Evolutionary conservation across 1,140 invertebrate species (phyloP).

Genomic region (Lordiphosa stackelbergi): DNA sequence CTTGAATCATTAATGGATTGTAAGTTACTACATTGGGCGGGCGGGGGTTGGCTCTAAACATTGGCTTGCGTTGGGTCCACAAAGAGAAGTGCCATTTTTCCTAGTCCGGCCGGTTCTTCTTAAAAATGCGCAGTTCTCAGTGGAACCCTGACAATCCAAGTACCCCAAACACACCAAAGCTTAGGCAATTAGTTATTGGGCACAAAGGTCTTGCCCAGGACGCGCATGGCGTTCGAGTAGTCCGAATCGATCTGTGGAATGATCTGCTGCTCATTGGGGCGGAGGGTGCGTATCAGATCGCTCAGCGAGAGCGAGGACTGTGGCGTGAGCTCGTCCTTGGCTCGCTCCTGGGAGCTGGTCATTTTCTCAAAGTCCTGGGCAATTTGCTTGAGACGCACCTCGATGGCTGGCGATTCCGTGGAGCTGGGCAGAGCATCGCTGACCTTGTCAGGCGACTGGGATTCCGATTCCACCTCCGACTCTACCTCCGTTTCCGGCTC

Average conservation of each 20-base stretch:
- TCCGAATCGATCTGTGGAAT: slow-evolving; percentile 76
- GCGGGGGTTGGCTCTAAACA: neutral
- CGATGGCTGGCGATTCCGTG: slow-evolving; percentile 68
- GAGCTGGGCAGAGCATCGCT: slow-evolving; percentile 49
- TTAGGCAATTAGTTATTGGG: slow-evolving; percentile 48
- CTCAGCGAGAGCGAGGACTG: slow-evolving; percentile 74
- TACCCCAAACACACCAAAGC: slow-evolving; percentile 26
- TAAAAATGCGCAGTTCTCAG: slow-evolving; percentile 64
- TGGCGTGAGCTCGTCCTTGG: slow-evolving; percentile 63
- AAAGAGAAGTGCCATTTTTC: slow-evolving; percentile 68
- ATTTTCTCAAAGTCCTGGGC: slow-evolving; percentile 75
- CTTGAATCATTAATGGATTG: slow-evolving; percentile 7
- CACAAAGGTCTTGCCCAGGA: slow-evolving; percentile 71
- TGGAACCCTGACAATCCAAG: slow-evolving; percentile 42
- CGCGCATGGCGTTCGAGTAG: slow-evolving; percentile 76
- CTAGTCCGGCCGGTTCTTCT: slow-evolving; percentile 13
- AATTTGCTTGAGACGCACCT: slow-evolving; percentile 75
- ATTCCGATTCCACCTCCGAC: slow-evolving; percentile 34
- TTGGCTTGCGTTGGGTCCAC: slow-evolving; percentile 37
- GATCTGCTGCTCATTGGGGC: slow-evolving; percentile 76
- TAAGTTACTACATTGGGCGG: slow-evolving; percentile 22
- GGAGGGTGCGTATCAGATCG: slow-evolving; percentile 72
- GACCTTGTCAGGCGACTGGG: slow-evolving; percentile 18
- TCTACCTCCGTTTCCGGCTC: slow-evolving; percentile 35
- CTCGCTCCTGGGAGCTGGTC: slow-evolving; percentile 61